These are phyloP conservation scores for Orchesellides sinensis DNA, from an alignment of 2,888 invertebrate genomes.

Conservation along the genomic window DNA sequence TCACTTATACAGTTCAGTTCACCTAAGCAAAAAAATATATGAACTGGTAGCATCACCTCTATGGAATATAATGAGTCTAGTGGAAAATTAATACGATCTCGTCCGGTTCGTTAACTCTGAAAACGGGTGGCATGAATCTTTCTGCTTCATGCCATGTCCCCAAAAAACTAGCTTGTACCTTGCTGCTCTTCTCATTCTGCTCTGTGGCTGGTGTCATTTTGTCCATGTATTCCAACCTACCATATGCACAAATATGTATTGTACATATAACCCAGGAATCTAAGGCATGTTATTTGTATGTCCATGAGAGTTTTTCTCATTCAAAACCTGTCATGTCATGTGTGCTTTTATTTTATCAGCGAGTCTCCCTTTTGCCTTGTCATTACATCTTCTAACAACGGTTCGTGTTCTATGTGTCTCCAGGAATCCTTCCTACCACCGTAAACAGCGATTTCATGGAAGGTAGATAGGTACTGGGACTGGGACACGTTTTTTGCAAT, in stretches of 20 bases:
- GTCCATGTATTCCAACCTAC: neutral
- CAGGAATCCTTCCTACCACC: too few species aligned
- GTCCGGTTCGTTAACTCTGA: slow-evolving; percentile 65
- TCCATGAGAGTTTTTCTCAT: slow-evolving; percentile 37
- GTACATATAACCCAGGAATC: too few species aligned
- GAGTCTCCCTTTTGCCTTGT: slow-evolving; percentile 10
- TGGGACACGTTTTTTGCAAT: too few species aligned
- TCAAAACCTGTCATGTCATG: slow-evolving; percentile 61
- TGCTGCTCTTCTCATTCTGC: neutral
- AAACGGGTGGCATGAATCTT: slow-evolving; percentile 50
- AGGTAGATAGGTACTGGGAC: too few species aligned
- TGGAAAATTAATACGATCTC: slow-evolving; percentile 63
- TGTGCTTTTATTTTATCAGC: slow-evolving; percentile 59
- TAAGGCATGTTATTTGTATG: too few species aligned
- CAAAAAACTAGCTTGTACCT: neutral
- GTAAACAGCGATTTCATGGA: too few species aligned
- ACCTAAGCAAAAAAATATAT: too few species aligned
- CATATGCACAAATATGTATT: too few species aligned
- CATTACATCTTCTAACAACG: slow-evolving; percentile 25
- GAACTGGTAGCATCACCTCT: too few species aligned
- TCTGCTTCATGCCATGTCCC: slow-evolving; percentile 10
- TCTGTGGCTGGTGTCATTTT: neutral
- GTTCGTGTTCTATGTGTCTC: too few species aligned
- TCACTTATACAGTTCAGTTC: too few species aligned
- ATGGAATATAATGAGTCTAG: slow-evolving; percentile 52